Evolutionary conservation across 2,797 vertebrate species (phyloP).

Genomic region (Rhabdophis nuchalis): DNA sequence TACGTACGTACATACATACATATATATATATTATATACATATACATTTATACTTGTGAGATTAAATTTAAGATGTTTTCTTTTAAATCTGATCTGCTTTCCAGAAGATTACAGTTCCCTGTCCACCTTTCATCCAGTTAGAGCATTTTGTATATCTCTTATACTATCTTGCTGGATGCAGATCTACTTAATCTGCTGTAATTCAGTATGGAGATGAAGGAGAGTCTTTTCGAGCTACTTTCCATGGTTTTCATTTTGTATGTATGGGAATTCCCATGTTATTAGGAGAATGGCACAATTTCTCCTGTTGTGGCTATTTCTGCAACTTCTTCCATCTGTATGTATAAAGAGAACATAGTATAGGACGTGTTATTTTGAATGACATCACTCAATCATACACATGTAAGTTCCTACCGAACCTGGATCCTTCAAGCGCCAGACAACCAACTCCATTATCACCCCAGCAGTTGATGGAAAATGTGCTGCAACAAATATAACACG

Average conservation of each 20-base stretch:
- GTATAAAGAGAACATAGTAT: neutral
- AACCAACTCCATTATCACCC: neutral
- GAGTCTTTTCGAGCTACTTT: neutral
- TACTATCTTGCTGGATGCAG: neutral
- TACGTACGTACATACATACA: conserved; percentile 62
- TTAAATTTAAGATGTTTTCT: conserved; percentile 31
- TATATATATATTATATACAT: conserved; percentile 70
- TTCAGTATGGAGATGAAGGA: neutral
- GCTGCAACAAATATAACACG: neutral
- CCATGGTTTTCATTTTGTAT: neutral
- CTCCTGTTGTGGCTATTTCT: neutral
- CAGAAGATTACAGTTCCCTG: neutral
- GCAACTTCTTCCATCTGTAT: neutral
- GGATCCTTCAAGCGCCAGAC: neutral
- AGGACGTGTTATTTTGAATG: neutral
- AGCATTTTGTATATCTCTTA: neutral
- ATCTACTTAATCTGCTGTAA: neutral
- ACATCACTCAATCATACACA: neutral
- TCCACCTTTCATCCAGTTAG: neutral
- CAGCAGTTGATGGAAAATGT: neutral
- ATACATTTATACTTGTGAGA: conserved; percentile 56
- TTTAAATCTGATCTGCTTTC: neutral
- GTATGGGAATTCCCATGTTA: neutral
- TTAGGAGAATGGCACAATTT: neutral
- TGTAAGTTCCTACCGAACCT: neutral